Evolutionary conservation across 23 tunicate species (phyloP).

Genomic region (Oikopleura dioica): DNA sequence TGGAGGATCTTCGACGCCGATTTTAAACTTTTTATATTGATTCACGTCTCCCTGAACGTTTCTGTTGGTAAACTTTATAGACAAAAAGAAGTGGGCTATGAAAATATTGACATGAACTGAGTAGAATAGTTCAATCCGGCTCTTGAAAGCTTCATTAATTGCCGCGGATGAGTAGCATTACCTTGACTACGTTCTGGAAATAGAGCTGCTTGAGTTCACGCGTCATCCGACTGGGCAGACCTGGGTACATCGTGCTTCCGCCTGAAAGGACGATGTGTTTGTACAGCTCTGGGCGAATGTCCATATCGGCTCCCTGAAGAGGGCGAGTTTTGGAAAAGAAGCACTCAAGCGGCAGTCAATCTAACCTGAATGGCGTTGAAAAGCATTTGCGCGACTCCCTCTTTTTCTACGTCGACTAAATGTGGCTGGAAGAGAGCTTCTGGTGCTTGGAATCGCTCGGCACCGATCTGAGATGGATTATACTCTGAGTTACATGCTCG

Average conservation of each 20-base stretch:
- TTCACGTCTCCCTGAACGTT: neutral
- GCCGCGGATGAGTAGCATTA: neutral
- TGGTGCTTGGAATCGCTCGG: constrained; percentile 82
- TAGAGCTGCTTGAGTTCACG: constrained; percentile 83
- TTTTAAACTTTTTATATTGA: constrained; percentile 58
- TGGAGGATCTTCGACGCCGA: constrained; percentile 93
- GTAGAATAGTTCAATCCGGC: too few species aligned
- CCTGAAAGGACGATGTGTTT: constrained; percentile 95
- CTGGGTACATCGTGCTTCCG: constrained; percentile 94
- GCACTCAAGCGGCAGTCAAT: constrained; percentile 19
- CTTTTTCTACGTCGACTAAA: constrained; percentile 67
- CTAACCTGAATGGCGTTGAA: constrained; percentile 90
- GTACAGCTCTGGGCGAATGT: constrained; percentile 61
- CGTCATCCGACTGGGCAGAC: constrained; percentile 84
- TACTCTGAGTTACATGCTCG: too few species aligned
- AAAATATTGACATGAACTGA: too few species aligned
- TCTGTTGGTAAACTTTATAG: too few species aligned
- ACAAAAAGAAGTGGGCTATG: too few species aligned
- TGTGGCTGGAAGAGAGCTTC: constrained; percentile 98
- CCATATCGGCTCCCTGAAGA: neutral
- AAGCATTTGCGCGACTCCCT: constrained; percentile 74
- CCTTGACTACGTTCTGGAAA: constrained; percentile 67
- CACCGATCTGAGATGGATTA: constrained; percentile 25
- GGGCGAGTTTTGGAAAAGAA: neutral
- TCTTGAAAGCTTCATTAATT: too few species aligned